These are phyloP conservation scores for Erannis defoliaria DNA, from an alignment of 2,888 invertebrate species.

Conservation along the genomic window DNA sequence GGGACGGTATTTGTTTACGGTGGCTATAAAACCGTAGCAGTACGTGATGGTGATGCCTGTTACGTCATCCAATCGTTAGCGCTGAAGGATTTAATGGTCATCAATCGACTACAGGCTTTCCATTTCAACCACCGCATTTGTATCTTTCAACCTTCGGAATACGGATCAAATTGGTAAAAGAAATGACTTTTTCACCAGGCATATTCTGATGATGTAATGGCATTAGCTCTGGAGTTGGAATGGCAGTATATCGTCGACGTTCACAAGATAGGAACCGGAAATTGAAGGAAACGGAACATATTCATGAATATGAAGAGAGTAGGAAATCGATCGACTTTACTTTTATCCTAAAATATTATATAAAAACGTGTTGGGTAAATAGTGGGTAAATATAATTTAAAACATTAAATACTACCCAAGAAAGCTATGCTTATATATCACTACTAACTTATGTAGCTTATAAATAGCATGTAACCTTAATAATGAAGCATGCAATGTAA, in stretches of 20 bases:
- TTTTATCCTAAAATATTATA: background rate
- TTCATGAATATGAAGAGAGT: constrained; percentile 1
- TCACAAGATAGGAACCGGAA: constrained; percentile 16
- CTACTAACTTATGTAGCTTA: too few species aligned
- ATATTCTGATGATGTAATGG: background rate
- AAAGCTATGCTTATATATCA: too few species aligned
- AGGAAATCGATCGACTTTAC: background rate
- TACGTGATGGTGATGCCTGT: background rate
- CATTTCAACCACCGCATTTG: background rate
- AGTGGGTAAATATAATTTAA: too few species aligned
- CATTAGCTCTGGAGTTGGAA: background rate
- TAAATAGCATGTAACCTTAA: too few species aligned
- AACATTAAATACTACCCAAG: too few species aligned
- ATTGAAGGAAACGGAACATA: constrained; percentile 7
- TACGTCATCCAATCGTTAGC: constrained; percentile 10
- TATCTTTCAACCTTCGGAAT: background rate
- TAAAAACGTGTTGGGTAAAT: too few species aligned
- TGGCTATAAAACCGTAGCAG: constrained; percentile 15
- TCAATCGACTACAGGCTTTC: background rate
- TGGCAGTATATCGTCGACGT: background rate
- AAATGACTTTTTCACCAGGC: background rate
- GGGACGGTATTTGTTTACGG: constrained; percentile 14
- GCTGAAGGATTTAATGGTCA: background rate
- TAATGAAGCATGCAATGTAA: too few species aligned
- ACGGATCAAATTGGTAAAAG: background rate